Evolutionary conservation across 2,888 invertebrate genomes (phyloP).

Genomic region (Pomacea canaliculata): DNA sequence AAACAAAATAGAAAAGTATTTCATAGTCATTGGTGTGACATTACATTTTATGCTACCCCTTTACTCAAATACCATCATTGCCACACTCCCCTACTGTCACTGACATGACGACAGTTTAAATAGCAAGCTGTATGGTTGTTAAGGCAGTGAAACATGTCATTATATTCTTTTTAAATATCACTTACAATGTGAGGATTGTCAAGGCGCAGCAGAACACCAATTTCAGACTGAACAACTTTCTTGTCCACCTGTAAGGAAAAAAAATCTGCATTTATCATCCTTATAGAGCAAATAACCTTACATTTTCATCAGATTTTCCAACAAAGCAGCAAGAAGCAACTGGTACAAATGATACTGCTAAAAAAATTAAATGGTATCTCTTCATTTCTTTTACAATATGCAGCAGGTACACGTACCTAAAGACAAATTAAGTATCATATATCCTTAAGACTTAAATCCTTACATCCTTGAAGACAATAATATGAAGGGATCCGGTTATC

Average conservation of each 20-base stretch:
- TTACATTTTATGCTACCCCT: no score
- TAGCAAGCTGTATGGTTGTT: no score
- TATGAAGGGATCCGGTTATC: no score
- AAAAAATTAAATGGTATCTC: no score
- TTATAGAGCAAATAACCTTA: not conserved
- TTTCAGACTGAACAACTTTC: constrained; percentile 62
- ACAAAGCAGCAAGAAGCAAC: not conserved
- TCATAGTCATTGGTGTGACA: no score
- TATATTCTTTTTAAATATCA: constrained; percentile 9
- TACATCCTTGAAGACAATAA: not conserved
- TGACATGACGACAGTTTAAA: no score
- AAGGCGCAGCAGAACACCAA: constrained; percentile 60
- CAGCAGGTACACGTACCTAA: not conserved
- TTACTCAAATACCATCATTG: no score
- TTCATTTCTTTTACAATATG: not conserved
- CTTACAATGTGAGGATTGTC: constrained; percentile 63
- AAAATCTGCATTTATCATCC: no score
- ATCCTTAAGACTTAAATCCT: not conserved
- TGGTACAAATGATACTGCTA: not conserved
- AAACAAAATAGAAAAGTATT: no score
- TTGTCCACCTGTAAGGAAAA: constrained; percentile 51
- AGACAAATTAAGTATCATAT: not conserved
- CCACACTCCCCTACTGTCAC: no score
- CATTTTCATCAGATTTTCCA: not conserved
- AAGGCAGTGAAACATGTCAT: no score